A percentile compares a stretch with the other conserved stretches of the same genome.
These are phyloP conservation scores for Drosophila ercepeae DNA, from an alignment of 1,140 invertebrate species.

Conservation along the genomic window DNA sequence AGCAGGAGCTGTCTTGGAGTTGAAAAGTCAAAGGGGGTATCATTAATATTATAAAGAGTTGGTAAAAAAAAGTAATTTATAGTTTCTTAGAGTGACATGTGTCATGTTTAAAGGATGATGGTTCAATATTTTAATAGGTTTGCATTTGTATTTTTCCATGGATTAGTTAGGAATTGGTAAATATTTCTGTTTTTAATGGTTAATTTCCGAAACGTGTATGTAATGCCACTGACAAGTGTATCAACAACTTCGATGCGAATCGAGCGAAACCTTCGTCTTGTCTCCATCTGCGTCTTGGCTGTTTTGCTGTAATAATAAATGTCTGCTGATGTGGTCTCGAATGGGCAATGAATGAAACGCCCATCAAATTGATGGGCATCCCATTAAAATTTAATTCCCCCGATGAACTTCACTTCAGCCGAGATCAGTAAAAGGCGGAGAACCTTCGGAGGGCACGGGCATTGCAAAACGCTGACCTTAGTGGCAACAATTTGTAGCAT, in stretches of 20 bases:
- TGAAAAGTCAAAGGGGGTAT: background rate
- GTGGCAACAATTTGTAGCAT: conserved; percentile 67
- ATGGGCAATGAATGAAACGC: conserved; percentile 66
- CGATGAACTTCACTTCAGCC: conserved; percentile 66
- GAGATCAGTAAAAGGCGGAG: conserved; percentile 42
- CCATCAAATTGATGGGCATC: conserved; percentile 73
- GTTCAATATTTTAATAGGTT: background rate
- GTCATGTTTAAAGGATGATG: background rate
- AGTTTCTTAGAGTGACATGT: background rate
- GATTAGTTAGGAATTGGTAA: background rate
- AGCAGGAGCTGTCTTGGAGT: conserved; percentile 55
- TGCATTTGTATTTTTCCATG: background rate
- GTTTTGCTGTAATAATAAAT: conserved; percentile 60
- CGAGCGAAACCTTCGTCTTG: conserved; percentile 26
- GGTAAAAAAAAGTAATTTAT: background rate
- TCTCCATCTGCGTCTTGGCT: conserved; percentile 12
- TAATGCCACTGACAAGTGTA: conserved; percentile 38
- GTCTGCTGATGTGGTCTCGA: conserved; percentile 61
- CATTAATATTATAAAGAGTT: conserved; percentile 1
- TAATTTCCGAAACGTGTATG: conserved; percentile 8
- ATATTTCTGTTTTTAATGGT: too few relatives aligned
- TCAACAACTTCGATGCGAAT: conserved; percentile 31
- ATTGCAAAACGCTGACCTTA: conserved; percentile 75
- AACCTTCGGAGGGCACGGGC: conserved; percentile 49
- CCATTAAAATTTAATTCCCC: conserved; percentile 72